phyloP scores from a whole-genome alignment of 2,888 invertebrate species.

The Deladenus siricidicola region DNA sequence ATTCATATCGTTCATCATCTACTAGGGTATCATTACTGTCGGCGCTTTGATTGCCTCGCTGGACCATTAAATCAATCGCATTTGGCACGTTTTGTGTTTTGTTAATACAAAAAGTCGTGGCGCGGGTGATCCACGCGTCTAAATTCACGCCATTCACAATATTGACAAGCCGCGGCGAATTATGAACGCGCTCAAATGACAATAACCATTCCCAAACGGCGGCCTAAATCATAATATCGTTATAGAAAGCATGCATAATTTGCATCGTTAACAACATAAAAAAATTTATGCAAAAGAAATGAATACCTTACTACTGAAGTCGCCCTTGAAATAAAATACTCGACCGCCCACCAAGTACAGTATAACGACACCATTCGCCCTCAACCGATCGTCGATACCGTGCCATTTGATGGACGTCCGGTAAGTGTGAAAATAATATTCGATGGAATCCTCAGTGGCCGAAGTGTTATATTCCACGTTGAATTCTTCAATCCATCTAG shows the following conservation, averaged over 20 bases:
- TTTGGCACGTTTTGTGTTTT: background rate
- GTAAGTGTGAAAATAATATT: slow-evolving; percentile 25
- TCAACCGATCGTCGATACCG: slow-evolving; percentile 22
- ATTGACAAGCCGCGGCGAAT: background rate
- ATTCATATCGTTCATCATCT: background rate
- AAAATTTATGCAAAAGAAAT: background rate
- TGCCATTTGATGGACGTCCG: slow-evolving; percentile 7
- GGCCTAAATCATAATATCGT: background rate
- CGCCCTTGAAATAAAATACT: slow-evolving; percentile 19
- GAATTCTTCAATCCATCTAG: slow-evolving; percentile 27
- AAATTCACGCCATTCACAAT: no score
- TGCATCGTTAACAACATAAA: no score
- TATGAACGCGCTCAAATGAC: background rate
- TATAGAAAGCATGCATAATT: background rate
- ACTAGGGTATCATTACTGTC: background rate
- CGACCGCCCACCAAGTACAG: slow-evolving; percentile 26
- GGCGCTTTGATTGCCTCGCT: background rate
- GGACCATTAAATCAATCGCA: background rate
- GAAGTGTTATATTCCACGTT: slow-evolving; percentile 16
- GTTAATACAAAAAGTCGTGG: no score
- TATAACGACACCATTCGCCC: slow-evolving; percentile 6
- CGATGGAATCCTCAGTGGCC: slow-evolving; percentile 11
- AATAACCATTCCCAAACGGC: background rate
- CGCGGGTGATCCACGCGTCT: no score
- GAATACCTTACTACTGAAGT: background rate